A percentile compares a stretch with the other conserved stretches of the same genome.
These are phyloP conservation scores for Falco naumanni DNA, from an alignment of 2,797 vertebrate species.

Conservation along the genomic window DNA sequence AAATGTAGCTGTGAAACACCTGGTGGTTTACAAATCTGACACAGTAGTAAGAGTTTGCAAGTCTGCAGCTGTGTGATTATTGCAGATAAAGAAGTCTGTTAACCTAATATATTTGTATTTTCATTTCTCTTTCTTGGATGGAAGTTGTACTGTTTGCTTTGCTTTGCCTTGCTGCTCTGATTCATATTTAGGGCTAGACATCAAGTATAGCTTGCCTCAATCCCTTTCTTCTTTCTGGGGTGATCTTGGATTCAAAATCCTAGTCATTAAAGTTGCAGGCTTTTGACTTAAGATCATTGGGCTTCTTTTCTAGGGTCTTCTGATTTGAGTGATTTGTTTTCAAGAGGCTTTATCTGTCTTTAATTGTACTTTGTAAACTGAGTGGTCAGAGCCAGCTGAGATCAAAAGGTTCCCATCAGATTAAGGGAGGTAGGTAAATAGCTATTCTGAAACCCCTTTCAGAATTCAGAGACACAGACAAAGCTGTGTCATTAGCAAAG, in stretches of 20 bases:
- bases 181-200: background rate
- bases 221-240: background rate
- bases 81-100: background rate
- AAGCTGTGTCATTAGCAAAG: slow-evolving; percentile 56
- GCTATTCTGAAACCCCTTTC: background rate
- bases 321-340: slow-evolving; percentile 33
- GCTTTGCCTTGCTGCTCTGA: background rate
- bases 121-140: background rate
- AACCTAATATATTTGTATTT: background rate
- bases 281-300: background rate
- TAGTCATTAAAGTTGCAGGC: background rate
- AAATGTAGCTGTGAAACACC: background rate
- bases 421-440: slow-evolving; percentile 50
- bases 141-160: background rate
- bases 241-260: background rate
- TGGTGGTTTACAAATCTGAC: background rate
- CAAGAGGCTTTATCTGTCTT: slow-evolving; percentile 52
- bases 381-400: slow-evolving; percentile 56
- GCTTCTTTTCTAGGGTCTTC: background rate
- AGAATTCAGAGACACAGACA: slow-evolving; percentile 31
- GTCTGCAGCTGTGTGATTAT: background rate
- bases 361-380: slow-evolving; percentile 44
- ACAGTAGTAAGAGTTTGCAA: background rate
- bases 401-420: slow-evolving; percentile 68
- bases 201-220: background rate